Percentiles rank a stretch among this genome's conserved stretches.
phyloP scores from a whole-genome alignment of 2,797 vertebrate species.

The Thalassophryne amazonica region DNA sequence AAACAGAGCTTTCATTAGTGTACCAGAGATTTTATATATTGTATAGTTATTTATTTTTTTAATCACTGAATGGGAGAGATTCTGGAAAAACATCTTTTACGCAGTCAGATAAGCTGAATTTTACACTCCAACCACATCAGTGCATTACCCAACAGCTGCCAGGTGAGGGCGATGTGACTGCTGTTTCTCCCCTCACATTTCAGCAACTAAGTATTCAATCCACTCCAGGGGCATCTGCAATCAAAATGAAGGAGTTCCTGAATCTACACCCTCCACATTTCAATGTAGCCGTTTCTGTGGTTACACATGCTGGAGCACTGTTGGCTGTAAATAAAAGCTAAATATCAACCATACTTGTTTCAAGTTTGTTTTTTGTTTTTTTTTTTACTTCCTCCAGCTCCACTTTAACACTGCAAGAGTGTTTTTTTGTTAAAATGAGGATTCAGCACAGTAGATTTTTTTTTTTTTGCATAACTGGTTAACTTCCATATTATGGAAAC shows the following conservation, averaged over 20 bases:
- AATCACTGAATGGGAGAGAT: conserved; percentile 77
- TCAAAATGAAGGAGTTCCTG: conserved; percentile 79
- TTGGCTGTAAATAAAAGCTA: conserved; percentile 85
- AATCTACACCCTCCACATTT: conserved; percentile 61
- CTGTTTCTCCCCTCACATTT: conserved; percentile 45
- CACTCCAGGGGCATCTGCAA: conserved; percentile 58
- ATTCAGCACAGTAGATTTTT: too few species aligned
- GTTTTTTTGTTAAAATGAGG: too few species aligned
- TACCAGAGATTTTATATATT: conserved; percentile 75
- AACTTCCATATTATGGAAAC: too few species aligned
- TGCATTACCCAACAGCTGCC: conserved; percentile 70
- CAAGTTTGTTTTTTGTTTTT: too few species aligned
- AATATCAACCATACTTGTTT: too few species aligned
- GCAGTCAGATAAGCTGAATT: conserved; percentile 76
- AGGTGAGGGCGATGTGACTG: conserved; percentile 59
- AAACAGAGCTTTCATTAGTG: conserved; percentile 74
- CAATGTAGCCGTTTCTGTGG: conserved; percentile 57
- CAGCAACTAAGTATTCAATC: conserved; percentile 72
- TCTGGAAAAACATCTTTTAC: conserved; percentile 71
- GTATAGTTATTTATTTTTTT: conserved; percentile 80
- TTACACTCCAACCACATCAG: conserved; percentile 57
- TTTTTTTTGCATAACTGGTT: too few species aligned
- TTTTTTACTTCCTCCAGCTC: not conserved
- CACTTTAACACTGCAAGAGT: too few species aligned
- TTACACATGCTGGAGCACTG: conserved; percentile 78